Evolutionary conservation across 2,113 vertebrate species (phyloP), one percentile per base, ranked within the genome.

Genomic region (Nibea albiflora): DNA sequence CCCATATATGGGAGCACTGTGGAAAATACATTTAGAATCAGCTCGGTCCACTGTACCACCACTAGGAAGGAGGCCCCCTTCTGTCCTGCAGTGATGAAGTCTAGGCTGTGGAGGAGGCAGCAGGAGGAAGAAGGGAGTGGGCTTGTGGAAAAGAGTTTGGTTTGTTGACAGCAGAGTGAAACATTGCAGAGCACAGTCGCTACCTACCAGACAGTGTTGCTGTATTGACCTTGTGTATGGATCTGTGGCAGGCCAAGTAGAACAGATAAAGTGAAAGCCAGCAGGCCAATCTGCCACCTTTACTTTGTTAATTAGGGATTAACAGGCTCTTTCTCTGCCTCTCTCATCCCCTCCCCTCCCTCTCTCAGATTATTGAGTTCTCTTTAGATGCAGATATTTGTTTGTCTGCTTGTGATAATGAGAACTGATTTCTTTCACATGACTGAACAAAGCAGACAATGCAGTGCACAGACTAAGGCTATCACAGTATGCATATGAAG

Each of bases 301-400:
- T 77, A 68, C 78, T 71, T 88, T 86, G 74, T 68, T 83, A 83
- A 89, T 86, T 56, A 63, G 53, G 80, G 79, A 87, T 76, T 81
- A 83, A 76, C 69, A 61, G 31, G n/a, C 47, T 57, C 66, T 50
- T 42, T 86, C 75, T 47, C 42, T 20, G 4, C 64, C 85, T 78
- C 61, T 15, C 61, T 60, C 58, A 44, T 49, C 56, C 66, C 39
- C 28, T 24, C 11, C 20, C 60, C 12, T 63, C 76, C 11, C 28
- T n/a, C 26, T 73, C 19, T 28, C 56, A 28, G 61, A 49, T 58
- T 62, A 70, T 74, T 73, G 64, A 83, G 17, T 53, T 46, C 49
- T 67, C 39, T 22, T 28, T 5, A 71, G 24, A 50, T 54, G 53
- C 70, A 77, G 78, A 73, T 74, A 66, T 53, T 80, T 63, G 73